Evolutionary conservation across 2,797 vertebrate species (phyloP).

Genomic region (Philypnodon macrostomus): DNA sequence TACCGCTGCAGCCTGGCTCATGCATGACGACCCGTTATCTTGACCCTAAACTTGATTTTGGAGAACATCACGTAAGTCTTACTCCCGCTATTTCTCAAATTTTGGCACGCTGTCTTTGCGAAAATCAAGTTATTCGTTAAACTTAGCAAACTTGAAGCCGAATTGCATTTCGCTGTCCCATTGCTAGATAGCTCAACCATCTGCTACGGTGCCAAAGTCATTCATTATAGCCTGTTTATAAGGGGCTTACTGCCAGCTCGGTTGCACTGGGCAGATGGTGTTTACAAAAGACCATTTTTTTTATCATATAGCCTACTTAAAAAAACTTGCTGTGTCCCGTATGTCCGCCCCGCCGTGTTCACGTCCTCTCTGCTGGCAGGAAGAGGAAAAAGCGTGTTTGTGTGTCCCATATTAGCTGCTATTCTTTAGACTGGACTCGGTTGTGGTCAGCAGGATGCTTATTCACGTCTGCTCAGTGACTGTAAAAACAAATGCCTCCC

Average conservation of each 20-base stretch:
- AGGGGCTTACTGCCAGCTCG: conserved; percentile 4
- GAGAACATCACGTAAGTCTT: conserved; percentile 35
- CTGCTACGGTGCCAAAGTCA: conserved; percentile 5
- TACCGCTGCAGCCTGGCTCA: conserved; percentile 11
- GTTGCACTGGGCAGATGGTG: background rate
- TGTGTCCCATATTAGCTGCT: conserved; percentile 48
- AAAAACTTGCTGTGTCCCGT: background rate
- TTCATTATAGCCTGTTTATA: conserved; percentile 10
- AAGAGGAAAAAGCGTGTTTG: conserved; percentile 68
- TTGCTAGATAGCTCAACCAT: background rate
- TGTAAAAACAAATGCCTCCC: no score
- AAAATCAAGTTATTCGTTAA: background rate
- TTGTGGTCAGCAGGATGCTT: no score
- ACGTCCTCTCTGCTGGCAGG: conserved; percentile 51
- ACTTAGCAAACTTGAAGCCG: background rate
- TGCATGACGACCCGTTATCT: conserved; percentile 41
- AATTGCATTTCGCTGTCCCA: background rate
- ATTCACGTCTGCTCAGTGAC: no score
- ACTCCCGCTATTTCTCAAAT: no score
- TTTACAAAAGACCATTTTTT: no score
- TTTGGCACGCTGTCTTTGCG: no score
- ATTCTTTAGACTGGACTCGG: no score
- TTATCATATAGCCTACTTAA: background rate
- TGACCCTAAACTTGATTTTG: conserved; percentile 11
- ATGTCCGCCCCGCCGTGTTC: conserved; percentile 55